A percentile compares a stretch with the other conserved stretches of the same genome.
These are phyloP conservation scores for Plectropomus leopardus DNA, from an alignment of 2,113 vertebrate genomes.

Conservation along the genomic window DNA sequence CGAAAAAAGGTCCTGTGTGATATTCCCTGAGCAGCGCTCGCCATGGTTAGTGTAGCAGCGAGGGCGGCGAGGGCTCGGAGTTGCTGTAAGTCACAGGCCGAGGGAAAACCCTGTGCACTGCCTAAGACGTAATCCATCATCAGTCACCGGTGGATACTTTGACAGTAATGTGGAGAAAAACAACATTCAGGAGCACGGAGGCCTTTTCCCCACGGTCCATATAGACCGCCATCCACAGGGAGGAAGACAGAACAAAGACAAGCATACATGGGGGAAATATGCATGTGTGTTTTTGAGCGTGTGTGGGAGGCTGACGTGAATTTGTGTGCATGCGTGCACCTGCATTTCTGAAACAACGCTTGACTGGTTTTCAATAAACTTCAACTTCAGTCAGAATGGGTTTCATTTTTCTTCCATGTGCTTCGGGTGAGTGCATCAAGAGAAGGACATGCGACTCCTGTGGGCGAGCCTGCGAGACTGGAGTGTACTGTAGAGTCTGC, in stretches of 20 bases:
- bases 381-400: constrained; percentile 25
- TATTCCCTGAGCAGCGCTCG: constrained; percentile 58
- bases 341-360: constrained; percentile 19
- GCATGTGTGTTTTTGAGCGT: constrained; percentile 6
- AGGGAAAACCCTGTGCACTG: constrained; percentile 46
- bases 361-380: constrained; percentile 53
- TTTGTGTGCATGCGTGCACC: constrained; percentile 10
- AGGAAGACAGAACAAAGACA: constrained; percentile 46
- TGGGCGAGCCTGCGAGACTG: constrained; percentile 2
- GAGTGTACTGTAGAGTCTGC: not conserved
- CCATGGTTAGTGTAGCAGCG: constrained; percentile 58
- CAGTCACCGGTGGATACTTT: constrained; percentile 64
- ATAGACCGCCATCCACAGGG: constrained; percentile 32
- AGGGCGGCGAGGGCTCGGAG: constrained; percentile 32
- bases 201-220: constrained; percentile 35
- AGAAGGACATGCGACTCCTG: constrained; percentile 15
- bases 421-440: constrained; percentile 25
- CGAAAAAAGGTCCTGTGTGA: constrained; percentile 54
- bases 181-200: constrained; percentile 59
- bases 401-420: constrained; percentile 37
- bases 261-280: constrained; percentile 8
- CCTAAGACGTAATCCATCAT: constrained; percentile 73
- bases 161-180: constrained; percentile 73
- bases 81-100: constrained; percentile 52
- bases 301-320: not conserved